Conservation (phyloP, 2,113 vertebrate genomes). For the Tetrax tetrax region DNA sequence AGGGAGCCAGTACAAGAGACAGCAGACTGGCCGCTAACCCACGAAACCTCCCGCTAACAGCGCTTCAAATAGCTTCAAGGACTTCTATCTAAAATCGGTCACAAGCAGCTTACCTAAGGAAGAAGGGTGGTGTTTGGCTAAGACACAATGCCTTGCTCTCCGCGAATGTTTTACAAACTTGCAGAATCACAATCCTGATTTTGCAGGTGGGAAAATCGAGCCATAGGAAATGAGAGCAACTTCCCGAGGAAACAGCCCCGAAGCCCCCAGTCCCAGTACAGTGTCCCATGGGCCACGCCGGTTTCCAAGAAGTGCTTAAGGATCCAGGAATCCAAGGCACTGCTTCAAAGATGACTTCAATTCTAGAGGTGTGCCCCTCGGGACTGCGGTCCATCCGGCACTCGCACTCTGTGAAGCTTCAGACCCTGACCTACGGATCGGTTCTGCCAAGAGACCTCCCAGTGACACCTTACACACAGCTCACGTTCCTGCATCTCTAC, state of each 20-base stretch:
- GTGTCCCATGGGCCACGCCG: neutral
- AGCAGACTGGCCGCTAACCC: neutral
- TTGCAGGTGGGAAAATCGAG: neutral
- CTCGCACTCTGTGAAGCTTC: too few relatives aligned
- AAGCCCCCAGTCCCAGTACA: neutral
- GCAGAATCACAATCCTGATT: neutral
- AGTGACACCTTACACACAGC: neutral
- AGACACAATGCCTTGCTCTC: too few relatives aligned
- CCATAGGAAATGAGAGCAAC: neutral
- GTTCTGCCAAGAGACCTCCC: neutral
- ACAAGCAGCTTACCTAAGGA: neutral
- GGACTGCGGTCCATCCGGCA: neutral
- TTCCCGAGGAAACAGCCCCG: neutral
- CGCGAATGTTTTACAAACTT: neutral
- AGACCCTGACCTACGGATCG: neutral
- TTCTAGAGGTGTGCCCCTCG: too few relatives aligned
- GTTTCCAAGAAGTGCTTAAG: neutral
- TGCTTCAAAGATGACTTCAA: neutral
- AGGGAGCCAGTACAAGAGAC: neutral
- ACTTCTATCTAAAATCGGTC: neutral
- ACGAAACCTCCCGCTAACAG: neutral
- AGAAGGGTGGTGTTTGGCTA: neutral
- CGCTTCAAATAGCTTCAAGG: neutral
- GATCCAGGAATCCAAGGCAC: neutral
- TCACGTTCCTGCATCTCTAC: neutral